Evolutionary conservation across 2,797 vertebrate genomes (phyloP).

Genomic region (Gallirallus australis): DNA sequence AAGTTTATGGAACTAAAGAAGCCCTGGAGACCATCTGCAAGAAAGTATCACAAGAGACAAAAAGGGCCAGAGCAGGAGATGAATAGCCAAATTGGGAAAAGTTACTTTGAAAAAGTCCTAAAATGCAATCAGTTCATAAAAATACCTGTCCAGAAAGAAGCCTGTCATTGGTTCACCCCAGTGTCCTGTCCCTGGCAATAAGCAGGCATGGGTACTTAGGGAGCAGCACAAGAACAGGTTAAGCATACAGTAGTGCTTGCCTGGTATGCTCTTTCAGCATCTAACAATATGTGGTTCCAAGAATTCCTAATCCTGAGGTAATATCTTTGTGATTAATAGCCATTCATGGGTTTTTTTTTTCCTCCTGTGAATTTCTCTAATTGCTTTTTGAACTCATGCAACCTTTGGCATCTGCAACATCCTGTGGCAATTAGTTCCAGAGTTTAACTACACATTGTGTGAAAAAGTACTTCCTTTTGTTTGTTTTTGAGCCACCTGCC

Average conservation of each 20-base stretch:
- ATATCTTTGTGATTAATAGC: constrained; percentile 51
- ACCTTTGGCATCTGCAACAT: constrained; percentile 65
- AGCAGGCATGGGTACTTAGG: neutral
- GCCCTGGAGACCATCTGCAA: neutral
- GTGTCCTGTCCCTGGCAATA: neutral
- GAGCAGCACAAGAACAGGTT: neutral
- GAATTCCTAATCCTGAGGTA: constrained; percentile 41
- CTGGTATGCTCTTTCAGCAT: neutral
- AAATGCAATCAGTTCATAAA: neutral
- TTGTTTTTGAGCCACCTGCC: constrained; percentile 61
- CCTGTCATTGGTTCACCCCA: neutral
- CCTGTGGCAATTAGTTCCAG: constrained; percentile 71
- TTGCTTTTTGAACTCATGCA: constrained; percentile 65
- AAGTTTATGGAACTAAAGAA: neutral
- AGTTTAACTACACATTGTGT: constrained; percentile 50
- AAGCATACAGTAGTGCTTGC: neutral
- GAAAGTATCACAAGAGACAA: neutral
- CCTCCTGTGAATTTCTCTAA: constrained; percentile 44
- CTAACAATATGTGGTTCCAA: neutral
- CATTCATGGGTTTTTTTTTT: neutral
- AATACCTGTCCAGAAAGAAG: neutral
- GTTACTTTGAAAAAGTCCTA: neutral
- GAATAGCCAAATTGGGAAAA: neutral
- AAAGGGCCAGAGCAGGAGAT: neutral
- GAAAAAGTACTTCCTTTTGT: constrained; percentile 66